Evolutionary conservation across 2,797 vertebrate species (phyloP), one percentile per base, ranked within the genome.

Genomic region (Sciaenops ocellatus): DNA sequence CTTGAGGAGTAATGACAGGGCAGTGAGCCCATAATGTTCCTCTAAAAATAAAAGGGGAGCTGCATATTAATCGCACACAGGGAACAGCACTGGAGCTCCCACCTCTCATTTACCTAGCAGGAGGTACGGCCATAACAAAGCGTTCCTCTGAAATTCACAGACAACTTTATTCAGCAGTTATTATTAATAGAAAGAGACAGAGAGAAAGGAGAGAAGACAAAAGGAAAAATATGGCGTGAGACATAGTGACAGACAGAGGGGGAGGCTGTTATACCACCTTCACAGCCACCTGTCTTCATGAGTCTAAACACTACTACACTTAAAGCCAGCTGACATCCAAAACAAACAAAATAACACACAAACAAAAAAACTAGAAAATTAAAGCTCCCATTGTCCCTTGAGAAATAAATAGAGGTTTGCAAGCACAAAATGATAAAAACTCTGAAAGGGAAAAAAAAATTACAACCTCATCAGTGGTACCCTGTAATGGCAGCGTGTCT

Each of bases 21-120:
- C 64, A 83, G 44, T 38, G 54, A 82, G 54, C 55, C 59, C 79
- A 72, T 85, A 73, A 82, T 69, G 77, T 60, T 80, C 34, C 7
- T 69, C 65, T 76, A 81, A 90, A 89, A 88, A 83, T 78, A 77
- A 82, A 78, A 85, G 10, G 16, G 67, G 52, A 77, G 57, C 60
- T 65, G 57, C 66, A 81, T 84, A 87, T 89, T 91, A 85, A 89
- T 88, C 75, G 85, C 55, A 84, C 44, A 81, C 59, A 48, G 48
- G 22, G 61, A 73, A 76, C 63, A 67, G 75, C 75, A 50, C 24
- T 24, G 41, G 73, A 79, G 69, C 76, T 76, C 76, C 84, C 83
- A 82, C 44, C 63, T 79, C 78, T 88, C 76, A 89, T 79, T 77
- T 84, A 79, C 73, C 80, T 73, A 42, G 68, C 20, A 12, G 55